Conservation (phyloP, 2,888 invertebrate species). For the Notodonta ziczac region DNA sequence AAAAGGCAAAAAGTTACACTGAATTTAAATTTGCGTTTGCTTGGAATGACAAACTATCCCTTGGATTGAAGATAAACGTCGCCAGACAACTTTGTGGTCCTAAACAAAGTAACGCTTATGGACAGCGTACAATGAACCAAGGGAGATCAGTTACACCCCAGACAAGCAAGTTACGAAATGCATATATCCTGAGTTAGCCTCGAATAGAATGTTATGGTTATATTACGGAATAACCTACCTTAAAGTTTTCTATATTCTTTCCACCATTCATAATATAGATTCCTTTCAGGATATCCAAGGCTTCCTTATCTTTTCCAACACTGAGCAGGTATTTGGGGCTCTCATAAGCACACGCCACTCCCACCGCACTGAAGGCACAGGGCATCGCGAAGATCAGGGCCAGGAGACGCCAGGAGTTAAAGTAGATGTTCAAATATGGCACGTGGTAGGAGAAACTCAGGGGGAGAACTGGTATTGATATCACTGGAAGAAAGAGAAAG, state of each 20-base stretch:
- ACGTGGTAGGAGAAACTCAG: conserved; percentile 72
- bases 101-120: too few relatives aligned
- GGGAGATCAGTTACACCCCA: too few relatives aligned
- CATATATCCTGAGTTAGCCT: too few relatives aligned
- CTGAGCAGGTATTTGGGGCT: conserved; percentile 90
- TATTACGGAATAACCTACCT: conserved; percentile 41
- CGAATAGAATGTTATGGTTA: too few relatives aligned
- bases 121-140: too few relatives aligned
- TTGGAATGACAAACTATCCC: too few relatives aligned
- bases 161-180: too few relatives aligned
- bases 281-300: conserved; percentile 71
- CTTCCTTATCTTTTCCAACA: conserved; percentile 82
- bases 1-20: too few relatives aligned
- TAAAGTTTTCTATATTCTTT: conserved; percentile 34
- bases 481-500: conserved; percentile 70
- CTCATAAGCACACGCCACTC: conserved; percentile 86
- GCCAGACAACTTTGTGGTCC: too few relatives aligned
- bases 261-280: conserved; percentile 65
- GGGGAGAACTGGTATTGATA: conserved; percentile 88
- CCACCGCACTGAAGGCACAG: conserved; percentile 83
- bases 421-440: conserved; percentile 75
- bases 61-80: too few relatives aligned
- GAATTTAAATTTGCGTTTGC: too few relatives aligned
- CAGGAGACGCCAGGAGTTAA: conserved; percentile 90
- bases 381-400: conserved; percentile 86